A percentile compares a stretch with the other conserved stretches of the same genome.
These are phyloP conservation scores for Athripsodes cinereus DNA, from an alignment of 2,888 invertebrate species.

Conservation along the genomic window DNA sequence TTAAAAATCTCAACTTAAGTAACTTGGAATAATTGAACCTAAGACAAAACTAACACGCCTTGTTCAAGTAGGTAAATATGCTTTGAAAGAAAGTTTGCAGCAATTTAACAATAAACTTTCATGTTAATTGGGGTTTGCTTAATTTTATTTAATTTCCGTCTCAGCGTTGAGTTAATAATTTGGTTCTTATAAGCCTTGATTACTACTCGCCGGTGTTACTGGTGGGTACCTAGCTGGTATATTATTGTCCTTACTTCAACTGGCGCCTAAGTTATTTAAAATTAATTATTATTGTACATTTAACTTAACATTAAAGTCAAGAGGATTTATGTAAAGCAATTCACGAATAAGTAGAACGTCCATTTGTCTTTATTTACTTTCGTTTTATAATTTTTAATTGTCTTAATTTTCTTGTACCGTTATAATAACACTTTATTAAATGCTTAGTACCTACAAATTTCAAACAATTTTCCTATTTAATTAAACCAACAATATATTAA, in stretches of 20 bases:
- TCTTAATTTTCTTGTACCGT: too few species aligned
- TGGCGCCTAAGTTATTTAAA: not conserved
- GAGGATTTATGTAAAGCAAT: too few species aligned
- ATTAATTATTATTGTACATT: not conserved
- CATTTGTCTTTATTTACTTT: too few species aligned
- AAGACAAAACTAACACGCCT: not conserved
- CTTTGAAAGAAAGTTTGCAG: not conserved
- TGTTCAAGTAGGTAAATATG: not conserved
- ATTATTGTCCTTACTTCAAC: not conserved
- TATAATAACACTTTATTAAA: too few species aligned
- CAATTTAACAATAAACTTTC: not conserved
- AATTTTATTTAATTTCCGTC: conserved; percentile 1
- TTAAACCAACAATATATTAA: too few species aligned
- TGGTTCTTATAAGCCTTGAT: not conserved
- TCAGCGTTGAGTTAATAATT: not conserved
- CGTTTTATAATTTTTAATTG: too few species aligned
- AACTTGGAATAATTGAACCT: not conserved
- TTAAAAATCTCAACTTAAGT: too few species aligned
- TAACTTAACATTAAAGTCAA: too few species aligned
- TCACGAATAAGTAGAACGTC: too few species aligned
- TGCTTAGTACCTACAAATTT: too few species aligned
- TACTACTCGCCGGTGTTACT: not conserved
- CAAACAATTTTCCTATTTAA: too few species aligned
- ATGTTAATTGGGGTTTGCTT: conserved; percentile 1
- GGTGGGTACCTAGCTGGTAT: not conserved